Conservation (phyloP, 2,797 vertebrate species). For the Glyptemys insculpta region DNA sequence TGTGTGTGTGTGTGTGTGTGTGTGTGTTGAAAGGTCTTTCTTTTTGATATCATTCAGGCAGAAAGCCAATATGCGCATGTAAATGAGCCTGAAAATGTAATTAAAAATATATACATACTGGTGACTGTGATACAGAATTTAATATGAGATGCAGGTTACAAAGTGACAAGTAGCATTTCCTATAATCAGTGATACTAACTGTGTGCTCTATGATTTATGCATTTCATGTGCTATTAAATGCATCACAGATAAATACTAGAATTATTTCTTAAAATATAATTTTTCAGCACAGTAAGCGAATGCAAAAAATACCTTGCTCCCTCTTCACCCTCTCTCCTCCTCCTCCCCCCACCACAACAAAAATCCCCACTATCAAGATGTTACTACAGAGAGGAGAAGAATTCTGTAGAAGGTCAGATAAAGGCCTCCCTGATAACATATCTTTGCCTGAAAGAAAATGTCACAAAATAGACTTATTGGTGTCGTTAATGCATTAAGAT, state of each 20-base stretch:
- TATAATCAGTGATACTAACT: constrained; percentile 26
- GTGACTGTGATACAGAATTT: constrained; percentile 27
- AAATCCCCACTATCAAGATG: not conserved
- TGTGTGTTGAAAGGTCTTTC: not conserved
- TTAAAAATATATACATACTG: constrained; percentile 72
- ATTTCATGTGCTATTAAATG: not conserved
- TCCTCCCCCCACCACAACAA: constrained; percentile 11
- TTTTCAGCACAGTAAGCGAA: not conserved
- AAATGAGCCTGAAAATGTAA: constrained; percentile 77
- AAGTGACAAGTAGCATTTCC: constrained; percentile 49
- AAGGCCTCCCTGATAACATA: not conserved
- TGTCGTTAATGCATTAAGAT: not conserved
- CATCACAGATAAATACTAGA: not conserved
- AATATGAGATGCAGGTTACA: constrained; percentile 28
- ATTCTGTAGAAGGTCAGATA: constrained; percentile 9
- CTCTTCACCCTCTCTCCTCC: not conserved
- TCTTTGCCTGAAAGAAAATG: constrained; percentile 28
- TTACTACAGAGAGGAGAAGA: not conserved
- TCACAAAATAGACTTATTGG: not conserved
- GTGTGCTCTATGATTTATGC: constrained; percentile 33
- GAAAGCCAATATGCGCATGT: constrained; percentile 74
- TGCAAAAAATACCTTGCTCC: not conserved
- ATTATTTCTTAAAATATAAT: not conserved
- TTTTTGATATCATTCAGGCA: constrained; percentile 66
- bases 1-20: not conserved